Evolutionary conservation across 2,888 invertebrate species (phyloP), one percentile per base, ranked within the genome.

Genomic region (Notocelia uddmanniana): DNA sequence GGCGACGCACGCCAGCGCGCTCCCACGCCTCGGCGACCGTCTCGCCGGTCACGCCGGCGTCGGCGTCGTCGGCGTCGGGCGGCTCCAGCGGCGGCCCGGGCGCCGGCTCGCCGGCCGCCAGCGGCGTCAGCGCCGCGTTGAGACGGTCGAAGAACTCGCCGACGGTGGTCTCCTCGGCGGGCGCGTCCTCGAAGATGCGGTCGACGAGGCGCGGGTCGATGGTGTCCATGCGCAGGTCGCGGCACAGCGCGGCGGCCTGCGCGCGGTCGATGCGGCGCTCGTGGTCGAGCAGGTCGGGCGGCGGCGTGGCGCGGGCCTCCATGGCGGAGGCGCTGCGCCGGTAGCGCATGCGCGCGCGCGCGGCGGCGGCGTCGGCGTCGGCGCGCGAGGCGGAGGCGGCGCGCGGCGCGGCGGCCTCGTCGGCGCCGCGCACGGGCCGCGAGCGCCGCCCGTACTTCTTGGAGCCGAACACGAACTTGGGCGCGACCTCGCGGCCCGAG

Each of bases 361-460:
- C 76, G 11, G 75, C 68, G 23, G 63, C 69, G 59, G 73, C 66
- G 58, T 77, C 83, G 79, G 71, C 19, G 85, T 88, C 41, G 89
- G 89, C 31, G 85, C 85, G 75, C 88, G 89, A 64, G 90, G 84
- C 81, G 80, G 83, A 82, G 79, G 45, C 87, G 87, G 71, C 85
- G 87, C 55, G 79, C 78, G 34, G 78, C 69, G 52, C 83, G 80
- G 52, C 83, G 2, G 75, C 68, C 13, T 78, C 71, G 41, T 79
- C 74, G 10, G 79, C 66, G 21, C 76, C 69, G 64, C 87, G 87
- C 75, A 94, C 94, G 0, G 96, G 96, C 52, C 96, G 93, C 2
- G 96, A 96, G 59, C 96, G 93, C 0, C 97, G 93, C 0, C 97
- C 97, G 88, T 97, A 97, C 84, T 96, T 96, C 83, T 97, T 97